Evolutionary conservation across 1,140 invertebrate species (phyloP).

Genomic region (Dendrolimus punctatus): DNA sequence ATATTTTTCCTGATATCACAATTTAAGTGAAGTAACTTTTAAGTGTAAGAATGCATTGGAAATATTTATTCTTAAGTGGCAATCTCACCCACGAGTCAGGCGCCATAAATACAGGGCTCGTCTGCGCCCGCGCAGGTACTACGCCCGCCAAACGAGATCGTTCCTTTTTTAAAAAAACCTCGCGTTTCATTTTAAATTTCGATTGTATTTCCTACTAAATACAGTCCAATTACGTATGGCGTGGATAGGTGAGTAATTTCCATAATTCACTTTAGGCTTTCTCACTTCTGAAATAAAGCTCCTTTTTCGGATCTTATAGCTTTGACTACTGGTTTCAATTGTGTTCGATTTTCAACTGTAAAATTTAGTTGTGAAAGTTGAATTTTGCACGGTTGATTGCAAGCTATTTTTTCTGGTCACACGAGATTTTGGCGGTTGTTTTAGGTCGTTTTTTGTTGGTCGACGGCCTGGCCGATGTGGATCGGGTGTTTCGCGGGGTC

Average conservation of each 20-base stretch:
- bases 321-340: constrained; percentile 16
- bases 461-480: constrained; percentile 46
- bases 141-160: constrained; percentile 67
- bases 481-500: constrained; percentile 69
- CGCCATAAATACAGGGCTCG: constrained; percentile 67
- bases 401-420: constrained; percentile 58
- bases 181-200: constrained; percentile 17
- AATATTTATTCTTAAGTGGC: too few relatives aligned
- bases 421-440: constrained; percentile 59
- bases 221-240: constrained; percentile 25
- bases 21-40: too few relatives aligned
- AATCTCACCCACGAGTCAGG: constrained; percentile 23
- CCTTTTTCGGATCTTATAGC: constrained; percentile 49
- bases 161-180: constrained; percentile 58
- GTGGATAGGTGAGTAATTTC: constrained; percentile 24
- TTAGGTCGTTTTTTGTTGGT: constrained; percentile 48
- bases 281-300: constrained; percentile 68
- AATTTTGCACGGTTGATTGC: constrained; percentile 16
- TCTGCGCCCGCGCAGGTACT: constrained; percentile 58
- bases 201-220: constrained; percentile 16
- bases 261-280: constrained; percentile 68
- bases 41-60: too few relatives aligned
- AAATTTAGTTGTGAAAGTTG: constrained; percentile 21
- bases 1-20: too few relatives aligned
- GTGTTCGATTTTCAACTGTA: constrained; percentile 23